phyloP scores from a whole-genome alignment of 2,888 invertebrate species.

The Podotricha telesiphe region DNA sequence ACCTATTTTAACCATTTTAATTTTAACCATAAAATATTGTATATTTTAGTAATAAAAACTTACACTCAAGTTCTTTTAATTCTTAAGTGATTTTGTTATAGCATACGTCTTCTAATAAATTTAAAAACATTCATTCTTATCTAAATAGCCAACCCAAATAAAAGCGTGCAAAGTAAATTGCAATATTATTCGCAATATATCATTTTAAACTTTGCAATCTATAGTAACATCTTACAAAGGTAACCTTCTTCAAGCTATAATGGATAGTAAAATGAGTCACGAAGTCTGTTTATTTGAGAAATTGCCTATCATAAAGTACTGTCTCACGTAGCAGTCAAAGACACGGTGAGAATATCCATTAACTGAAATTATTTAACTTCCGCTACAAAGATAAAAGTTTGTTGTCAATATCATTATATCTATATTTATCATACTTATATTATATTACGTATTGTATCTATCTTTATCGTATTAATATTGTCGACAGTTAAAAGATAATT shows the following conservation, averaged over 20 bases:
- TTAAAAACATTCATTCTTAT: slow-evolving; percentile 1
- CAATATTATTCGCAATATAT: slow-evolving; percentile 4
- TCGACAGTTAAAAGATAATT: too few relatives aligned
- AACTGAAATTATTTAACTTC: slow-evolving; percentile 18
- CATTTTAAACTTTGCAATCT: slow-evolving; percentile 7
- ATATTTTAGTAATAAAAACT: too few relatives aligned
- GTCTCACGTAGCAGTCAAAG: slow-evolving; percentile 25
- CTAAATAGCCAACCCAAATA: slow-evolving; percentile 8
- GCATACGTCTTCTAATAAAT: not conserved
- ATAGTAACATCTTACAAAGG: not conserved
- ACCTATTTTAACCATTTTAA: too few relatives aligned
- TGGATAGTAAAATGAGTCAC: slow-evolving; percentile 22
- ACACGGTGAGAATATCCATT: slow-evolving; percentile 23
- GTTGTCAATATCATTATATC: too few relatives aligned
- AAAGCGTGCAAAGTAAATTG: not conserved
- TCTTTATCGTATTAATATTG: too few relatives aligned
- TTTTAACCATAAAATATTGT: too few relatives aligned
- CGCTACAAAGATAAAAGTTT: not conserved
- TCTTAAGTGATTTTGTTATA: too few relatives aligned
- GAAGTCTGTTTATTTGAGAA: slow-evolving; percentile 23
- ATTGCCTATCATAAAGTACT: slow-evolving; percentile 17
- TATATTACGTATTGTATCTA: too few relatives aligned
- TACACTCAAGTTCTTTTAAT: too few relatives aligned
- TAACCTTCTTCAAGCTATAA: slow-evolving; percentile 9
- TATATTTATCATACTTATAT: too few relatives aligned